These are phyloP conservation scores for Lasioglossum leucozonium DNA, from an alignment of 2,888 invertebrate species.

Conservation along the genomic window DNA sequence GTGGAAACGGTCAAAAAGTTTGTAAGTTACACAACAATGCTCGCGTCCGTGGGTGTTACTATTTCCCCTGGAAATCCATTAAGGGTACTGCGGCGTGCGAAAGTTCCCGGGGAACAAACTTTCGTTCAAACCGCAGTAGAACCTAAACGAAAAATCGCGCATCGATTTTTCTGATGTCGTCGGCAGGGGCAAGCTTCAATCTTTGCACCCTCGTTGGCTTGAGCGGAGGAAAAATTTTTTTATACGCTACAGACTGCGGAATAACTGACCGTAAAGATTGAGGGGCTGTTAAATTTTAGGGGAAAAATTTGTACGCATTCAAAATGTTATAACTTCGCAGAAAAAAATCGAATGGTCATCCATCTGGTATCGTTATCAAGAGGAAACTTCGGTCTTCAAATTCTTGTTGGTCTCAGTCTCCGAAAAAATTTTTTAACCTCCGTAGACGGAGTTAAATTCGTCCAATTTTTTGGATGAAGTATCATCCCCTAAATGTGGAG, in stretches of 20 bases:
- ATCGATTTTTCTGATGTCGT: neutral
- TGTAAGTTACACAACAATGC: slow-evolving; percentile 2
- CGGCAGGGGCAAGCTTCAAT: neutral
- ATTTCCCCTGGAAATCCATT: neutral
- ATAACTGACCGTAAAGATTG: neutral
- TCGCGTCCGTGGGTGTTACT: neutral
- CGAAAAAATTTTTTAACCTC: neutral
- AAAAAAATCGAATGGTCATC: neutral
- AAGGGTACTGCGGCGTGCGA: neutral
- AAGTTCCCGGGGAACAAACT: neutral
- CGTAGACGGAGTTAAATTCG: neutral
- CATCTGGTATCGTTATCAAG: neutral
- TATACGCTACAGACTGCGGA: neutral
- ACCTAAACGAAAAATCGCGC: neutral
- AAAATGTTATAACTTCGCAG: neutral
- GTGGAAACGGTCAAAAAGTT: neutral
- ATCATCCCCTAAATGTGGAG: neutral
- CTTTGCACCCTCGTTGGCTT: neutral
- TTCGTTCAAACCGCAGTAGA: neutral
- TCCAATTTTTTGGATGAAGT: neutral
- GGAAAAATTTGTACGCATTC: neutral
- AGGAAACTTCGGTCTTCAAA: neutral
- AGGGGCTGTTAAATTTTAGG: neutral
- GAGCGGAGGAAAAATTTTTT: neutral
- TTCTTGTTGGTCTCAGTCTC: neutral